Percentiles rank a stretch among this genome's conserved stretches.
These are phyloP conservation scores for Protonibea diacanthus DNA, from an alignment of 2,797 vertebrate genomes.

Conservation along the genomic window DNA sequence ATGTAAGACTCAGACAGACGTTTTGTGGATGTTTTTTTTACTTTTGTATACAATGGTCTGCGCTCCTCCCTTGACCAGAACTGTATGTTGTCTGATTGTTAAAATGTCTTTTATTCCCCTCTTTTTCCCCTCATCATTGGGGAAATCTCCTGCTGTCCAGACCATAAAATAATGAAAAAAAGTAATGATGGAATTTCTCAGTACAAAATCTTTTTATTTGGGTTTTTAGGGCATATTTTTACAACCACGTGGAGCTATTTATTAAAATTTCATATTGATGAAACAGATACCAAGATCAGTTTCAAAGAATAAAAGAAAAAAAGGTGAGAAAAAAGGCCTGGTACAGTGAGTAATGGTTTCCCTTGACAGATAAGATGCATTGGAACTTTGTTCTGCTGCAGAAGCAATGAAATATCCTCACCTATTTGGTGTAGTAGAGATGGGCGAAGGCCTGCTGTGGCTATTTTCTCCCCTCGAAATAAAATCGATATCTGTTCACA, in stretches of 20 bases:
- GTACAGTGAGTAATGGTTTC: constrained; percentile 18
- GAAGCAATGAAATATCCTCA: constrained; percentile 42
- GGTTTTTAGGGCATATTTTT: not conserved
- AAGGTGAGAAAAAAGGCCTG: not conserved
- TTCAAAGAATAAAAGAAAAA: not conserved
- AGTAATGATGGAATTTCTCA: not conserved
- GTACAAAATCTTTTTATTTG: not conserved
- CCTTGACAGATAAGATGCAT: constrained; percentile 29
- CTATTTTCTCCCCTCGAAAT: constrained; percentile 58
- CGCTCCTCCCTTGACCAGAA: not conserved
- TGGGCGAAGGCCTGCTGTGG: constrained; percentile 39
- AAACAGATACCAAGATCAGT: constrained; percentile 3
- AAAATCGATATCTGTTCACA: constrained; percentile 59
- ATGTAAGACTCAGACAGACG: not conserved
- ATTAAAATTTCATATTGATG: not conserved
- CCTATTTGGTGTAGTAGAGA: constrained; percentile 46
- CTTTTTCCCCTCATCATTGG: not conserved
- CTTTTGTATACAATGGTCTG: not conserved
- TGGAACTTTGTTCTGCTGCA: constrained; percentile 35
- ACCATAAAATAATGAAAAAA: not conserved
- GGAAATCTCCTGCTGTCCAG: not conserved
- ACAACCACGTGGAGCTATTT: not conserved
- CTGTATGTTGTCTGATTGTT: not conserved
- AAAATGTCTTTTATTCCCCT: not conserved
- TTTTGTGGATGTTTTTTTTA: not conserved